phyloP scores from a whole-genome alignment of 2,113 vertebrate genomes.

The Turdus rufiventris region DNA sequence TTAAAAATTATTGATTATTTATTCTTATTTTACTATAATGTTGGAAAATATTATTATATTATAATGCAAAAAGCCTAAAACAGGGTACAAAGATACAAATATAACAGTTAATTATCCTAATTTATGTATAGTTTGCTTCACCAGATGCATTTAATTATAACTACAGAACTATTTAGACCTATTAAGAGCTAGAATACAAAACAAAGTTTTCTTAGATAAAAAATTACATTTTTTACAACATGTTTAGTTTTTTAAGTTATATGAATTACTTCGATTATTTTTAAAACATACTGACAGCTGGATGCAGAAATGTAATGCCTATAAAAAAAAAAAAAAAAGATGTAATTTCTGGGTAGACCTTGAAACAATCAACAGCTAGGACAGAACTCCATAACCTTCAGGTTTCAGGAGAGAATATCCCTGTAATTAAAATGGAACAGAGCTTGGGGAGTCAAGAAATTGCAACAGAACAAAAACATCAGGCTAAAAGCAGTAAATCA shows the following conservation, averaged over 20 bases:
- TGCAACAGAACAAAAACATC: neutral
- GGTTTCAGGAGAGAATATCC: neutral
- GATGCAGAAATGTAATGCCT: neutral
- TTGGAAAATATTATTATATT: neutral
- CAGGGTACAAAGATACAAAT: neutral
- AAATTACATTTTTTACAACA: neutral
- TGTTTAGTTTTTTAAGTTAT: neutral
- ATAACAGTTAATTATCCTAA: neutral
- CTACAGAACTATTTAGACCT: neutral
- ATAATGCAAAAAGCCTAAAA: neutral
- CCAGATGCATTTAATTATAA: neutral
- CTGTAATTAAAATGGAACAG: neutral
- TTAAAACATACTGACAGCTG: neutral
- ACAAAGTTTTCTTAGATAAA: neutral
- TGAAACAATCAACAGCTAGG: neutral
- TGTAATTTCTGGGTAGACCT: neutral
- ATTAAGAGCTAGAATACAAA: neutral
- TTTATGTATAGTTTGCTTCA: neutral
- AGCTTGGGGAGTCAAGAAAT: neutral
- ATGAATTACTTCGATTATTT: neutral
- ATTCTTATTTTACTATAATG: neutral
- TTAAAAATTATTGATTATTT: neutral
- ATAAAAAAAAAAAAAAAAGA: neutral
- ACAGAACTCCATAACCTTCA: neutral
- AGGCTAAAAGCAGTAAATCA: constrained; percentile 5